phyloP scores from a whole-genome alignment of 2,797 vertebrate genomes.

The Vespertilio murinus region DNA sequence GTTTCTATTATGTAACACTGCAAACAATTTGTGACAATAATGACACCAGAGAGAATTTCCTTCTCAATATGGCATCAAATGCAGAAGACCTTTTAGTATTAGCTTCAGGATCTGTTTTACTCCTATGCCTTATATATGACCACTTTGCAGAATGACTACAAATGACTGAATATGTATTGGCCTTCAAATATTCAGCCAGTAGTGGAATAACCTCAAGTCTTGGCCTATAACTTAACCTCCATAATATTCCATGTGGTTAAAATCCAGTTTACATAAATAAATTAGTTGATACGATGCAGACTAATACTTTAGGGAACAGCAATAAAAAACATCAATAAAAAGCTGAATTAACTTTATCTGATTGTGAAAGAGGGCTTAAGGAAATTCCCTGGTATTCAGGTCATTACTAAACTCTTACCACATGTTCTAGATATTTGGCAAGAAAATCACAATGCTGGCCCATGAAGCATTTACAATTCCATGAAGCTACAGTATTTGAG shows the following conservation, averaged over 20 bases:
- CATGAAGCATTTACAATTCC: not conserved
- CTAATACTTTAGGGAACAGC: not conserved
- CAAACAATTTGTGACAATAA: not conserved
- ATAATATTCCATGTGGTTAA: not conserved
- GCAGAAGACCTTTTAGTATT: not conserved
- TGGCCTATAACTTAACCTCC: not conserved
- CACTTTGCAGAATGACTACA: not conserved
- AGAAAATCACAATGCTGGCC: not conserved
- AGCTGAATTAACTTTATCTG: not conserved
- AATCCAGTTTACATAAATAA: not conserved
- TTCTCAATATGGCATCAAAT: not conserved
- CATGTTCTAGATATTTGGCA: not conserved
- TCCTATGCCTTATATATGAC: not conserved
- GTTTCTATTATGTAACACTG: not conserved
- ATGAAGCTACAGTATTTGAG: not conserved
- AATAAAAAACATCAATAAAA: not conserved
- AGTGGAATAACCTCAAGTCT: no score
- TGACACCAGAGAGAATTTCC: not conserved
- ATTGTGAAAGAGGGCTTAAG: not conserved
- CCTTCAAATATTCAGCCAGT: not conserved
- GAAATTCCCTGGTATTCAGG: not conserved
- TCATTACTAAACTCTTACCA: not conserved
- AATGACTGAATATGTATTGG: no score
- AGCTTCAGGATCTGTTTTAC: not conserved
- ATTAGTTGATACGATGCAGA: not conserved